Evolutionary conservation across 2,888 invertebrate species (phyloP).

Genomic region (Apomyelois bistriatella): DNA sequence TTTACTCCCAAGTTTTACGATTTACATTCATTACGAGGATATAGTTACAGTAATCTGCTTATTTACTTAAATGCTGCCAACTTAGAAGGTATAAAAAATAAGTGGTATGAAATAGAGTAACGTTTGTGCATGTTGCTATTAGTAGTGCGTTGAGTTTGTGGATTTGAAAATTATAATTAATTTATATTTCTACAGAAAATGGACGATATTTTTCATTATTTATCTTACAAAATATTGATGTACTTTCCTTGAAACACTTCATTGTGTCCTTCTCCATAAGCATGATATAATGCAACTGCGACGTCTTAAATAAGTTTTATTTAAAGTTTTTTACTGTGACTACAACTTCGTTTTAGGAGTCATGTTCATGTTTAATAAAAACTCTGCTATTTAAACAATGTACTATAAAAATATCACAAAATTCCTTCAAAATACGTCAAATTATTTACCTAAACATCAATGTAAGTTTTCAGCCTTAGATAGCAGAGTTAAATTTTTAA

Average conservation of each 20-base stretch:
- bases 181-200: no score
- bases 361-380: background rate
- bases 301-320: background rate
- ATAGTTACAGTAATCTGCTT: slow-evolving; percentile 48
- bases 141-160: no score
- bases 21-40: slow-evolving; percentile 27
- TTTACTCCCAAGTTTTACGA: background rate
- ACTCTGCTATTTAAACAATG: background rate
- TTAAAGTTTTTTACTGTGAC: slow-evolving; percentile 38
- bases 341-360: slow-evolving; percentile 17
- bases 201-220: no score
- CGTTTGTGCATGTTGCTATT: background rate
- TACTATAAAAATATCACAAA: no score
- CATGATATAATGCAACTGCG: no score
- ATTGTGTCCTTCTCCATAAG: no score
- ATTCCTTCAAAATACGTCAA: no score
- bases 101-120: slow-evolving; percentile 23
- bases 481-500: background rate
- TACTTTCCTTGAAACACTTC: no score
- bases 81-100: slow-evolving; percentile 30
- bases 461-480: background rate
- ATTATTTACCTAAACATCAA: no score
- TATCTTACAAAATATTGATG: no score
- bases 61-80: slow-evolving; percentile 23
- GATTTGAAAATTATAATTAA: no score